Base-by-base conservation (phyloP, 2,797 vertebrate genomes). In the Sebastes matsubarae region DNA sequence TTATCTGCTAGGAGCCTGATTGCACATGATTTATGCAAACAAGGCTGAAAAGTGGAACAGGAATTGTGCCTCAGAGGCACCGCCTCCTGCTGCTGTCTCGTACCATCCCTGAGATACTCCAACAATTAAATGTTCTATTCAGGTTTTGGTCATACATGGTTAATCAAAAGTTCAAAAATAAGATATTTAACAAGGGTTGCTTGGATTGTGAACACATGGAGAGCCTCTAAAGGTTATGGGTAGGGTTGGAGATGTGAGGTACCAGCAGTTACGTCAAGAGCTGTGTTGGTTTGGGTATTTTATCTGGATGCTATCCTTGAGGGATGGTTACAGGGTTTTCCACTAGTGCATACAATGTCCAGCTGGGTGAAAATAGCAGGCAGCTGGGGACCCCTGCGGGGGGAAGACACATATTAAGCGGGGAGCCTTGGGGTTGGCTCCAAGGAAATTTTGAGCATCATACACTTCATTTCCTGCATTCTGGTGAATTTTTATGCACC, bases 11-110 rank as follows among this genome's bases (percentile, higher is more conserved):
- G 29, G 8, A 79, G 73, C 29, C 27, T 58, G 55, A 75, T 61
- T 50, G 8, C 24, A 54, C 24, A 38, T 46, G 46, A 70, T 78
- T 74, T 79, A 82, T 81, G 36, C 72, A 85, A 85, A 92, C 68
- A 86, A 66, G 50, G 54, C 61, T 38, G 36, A 76, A 80, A 85
- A 81, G 72, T 74, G 60, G 73, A 75, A 69, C 24, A 69, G 52
- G 66, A 71, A 16, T 13, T 77, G 25, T 66, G 46, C 75, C 64
- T 70, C 69, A 38, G 38, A 72, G 75, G 65, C 4, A 4, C 27
- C 32, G 64, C 72, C 8, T 58, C 5, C 38, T 11, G 3, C 64
- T 68, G 30, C 38, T 38, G 36, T 67, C 36, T 77, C 22, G 12
- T 18, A 9, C 14, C 70, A 30, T 52, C 30, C 2, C 6, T 0